These are phyloP conservation scores for Catalaphyllia jardinei DNA, from an alignment of 64 coral and sea anemone genomes.

Conservation along the genomic window DNA sequence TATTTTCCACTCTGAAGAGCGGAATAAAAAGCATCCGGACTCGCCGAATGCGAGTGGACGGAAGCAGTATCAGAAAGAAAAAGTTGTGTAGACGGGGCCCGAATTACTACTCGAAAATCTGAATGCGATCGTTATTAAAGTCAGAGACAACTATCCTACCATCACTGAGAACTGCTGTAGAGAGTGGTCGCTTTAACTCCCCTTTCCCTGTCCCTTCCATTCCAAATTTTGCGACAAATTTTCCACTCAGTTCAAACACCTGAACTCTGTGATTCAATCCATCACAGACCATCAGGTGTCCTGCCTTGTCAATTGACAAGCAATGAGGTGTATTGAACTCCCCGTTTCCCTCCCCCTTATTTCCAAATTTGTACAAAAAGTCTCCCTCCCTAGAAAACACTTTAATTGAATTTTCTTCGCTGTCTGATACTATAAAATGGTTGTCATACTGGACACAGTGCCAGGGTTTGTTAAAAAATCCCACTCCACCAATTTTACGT, in stretches of 20 bases:
- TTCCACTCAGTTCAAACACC: neutral
- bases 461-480: neutral
- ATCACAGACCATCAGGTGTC: constrained; percentile 3
- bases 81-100: too few relatives aligned
- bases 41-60: too few relatives aligned
- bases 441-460: neutral
- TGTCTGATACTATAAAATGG: neutral
- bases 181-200: neutral
- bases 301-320: neutral
- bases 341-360: neutral
- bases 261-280: neutral
- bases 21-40: too few relatives aligned
- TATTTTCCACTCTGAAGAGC: too few relatives aligned
- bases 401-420: neutral
- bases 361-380: constrained; percentile 1
- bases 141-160: neutral
- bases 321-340: neutral
- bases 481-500: neutral
- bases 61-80: too few relatives aligned
- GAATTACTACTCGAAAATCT: too few relatives aligned
- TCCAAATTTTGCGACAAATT: neutral
- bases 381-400: neutral
- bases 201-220: neutral
- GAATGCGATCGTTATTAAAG: neutral
- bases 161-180: neutral